A percentile compares a stretch with the other conserved stretches of the same genome.
Evolutionary conservation across 2,113 vertebrate species (phyloP).

Genomic region (Cyanocitta stelleri): DNA sequence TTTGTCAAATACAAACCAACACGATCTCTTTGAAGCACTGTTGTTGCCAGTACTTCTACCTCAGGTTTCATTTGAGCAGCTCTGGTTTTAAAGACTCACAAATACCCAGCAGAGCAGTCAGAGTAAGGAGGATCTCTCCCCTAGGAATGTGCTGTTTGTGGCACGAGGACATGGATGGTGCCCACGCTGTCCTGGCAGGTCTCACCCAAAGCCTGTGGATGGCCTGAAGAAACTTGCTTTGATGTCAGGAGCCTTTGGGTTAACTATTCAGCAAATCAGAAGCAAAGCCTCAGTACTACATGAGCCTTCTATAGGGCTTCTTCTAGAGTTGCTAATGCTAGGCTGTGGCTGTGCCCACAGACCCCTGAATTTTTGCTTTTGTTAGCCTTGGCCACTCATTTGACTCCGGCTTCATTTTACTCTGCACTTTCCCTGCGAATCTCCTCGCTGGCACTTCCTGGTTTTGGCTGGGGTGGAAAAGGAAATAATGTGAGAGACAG

Average conservation of each 20-base stretch:
- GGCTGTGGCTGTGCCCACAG: background rate
- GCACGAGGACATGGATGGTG: fast-evolving
- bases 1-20: background rate
- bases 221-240: background rate
- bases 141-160: background rate
- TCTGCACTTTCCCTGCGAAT: background rate
- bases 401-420: background rate
- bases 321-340: background rate
- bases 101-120: background rate
- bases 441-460: constrained; percentile 6
- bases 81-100: background rate
- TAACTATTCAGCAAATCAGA: background rate
- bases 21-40: background rate
- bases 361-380: background rate
- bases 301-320: background rate
- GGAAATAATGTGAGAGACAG: constrained; percentile 29
- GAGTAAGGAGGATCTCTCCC: background rate
- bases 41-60: background rate
- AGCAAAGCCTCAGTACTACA: background rate
- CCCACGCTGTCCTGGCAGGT: background rate
- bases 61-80: background rate
- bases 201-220: background rate
- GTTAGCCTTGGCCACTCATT: background rate
- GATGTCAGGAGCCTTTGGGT: background rate
- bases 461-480: constrained; percentile 25